Percentiles rank a stretch among this genome's conserved stretches.
phyloP scores from a whole-genome alignment of 1,140 invertebrate species.

The Piezodorus guildinii region DNA sequence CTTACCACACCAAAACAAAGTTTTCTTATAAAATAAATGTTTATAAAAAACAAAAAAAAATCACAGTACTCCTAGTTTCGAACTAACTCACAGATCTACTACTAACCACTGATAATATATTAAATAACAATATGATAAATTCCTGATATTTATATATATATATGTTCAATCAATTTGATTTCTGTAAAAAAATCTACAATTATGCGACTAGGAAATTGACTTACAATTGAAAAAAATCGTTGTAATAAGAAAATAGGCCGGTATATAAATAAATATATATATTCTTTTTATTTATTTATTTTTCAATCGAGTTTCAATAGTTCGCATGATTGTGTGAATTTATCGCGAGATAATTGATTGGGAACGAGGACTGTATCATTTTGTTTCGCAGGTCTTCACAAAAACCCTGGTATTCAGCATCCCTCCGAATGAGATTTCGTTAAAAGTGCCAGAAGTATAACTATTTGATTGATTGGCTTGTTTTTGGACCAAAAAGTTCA shows the following conservation, averaged over 20 bases:
- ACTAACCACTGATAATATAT: neutral
- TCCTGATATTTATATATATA: neutral
- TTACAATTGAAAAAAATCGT: conserved; percentile 14
- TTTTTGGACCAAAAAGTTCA: no score
- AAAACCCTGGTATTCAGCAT: no score
- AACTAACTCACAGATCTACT: conserved; percentile 8
- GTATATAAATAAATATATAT: conserved; percentile 5
- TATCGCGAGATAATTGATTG: no score
- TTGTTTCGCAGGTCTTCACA: no score
- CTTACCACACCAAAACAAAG: no score
- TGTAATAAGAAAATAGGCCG: conserved; percentile 17
- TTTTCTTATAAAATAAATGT: no score
- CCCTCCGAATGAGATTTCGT: no score
- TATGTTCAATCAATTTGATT: neutral
- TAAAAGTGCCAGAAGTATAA: no score
- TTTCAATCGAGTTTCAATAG: neutral
- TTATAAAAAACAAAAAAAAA: no score
- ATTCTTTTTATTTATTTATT: no score
- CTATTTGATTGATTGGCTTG: no score
- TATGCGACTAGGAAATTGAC: conserved; percentile 4
- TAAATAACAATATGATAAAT: neutral
- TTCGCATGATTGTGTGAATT: neutral
- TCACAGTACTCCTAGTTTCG: neutral
- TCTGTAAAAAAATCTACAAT: conserved; percentile 6
- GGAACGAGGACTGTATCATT: no score